Evolutionary conservation across 2,888 invertebrate genomes (phyloP).

Genomic region (Mythimna vitellina): DNA sequence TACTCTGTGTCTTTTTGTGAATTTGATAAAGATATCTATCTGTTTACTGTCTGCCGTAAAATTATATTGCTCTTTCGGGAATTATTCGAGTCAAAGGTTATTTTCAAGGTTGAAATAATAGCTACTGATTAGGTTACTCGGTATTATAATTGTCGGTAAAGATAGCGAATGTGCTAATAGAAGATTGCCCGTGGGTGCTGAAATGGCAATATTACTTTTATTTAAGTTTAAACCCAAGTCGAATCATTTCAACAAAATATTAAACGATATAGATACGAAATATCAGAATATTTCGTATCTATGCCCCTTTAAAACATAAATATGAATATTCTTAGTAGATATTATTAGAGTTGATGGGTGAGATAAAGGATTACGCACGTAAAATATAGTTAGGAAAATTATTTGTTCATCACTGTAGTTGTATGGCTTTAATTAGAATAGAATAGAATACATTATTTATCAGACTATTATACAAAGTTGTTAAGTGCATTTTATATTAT

Average conservation of each 20-base stretch:
- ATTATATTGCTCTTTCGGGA: slow-evolving; percentile 44
- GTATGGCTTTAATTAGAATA: too few relatives aligned
- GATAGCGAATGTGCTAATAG: background rate
- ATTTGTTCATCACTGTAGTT: too few relatives aligned
- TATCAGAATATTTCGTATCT: background rate
- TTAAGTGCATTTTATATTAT: too few relatives aligned
- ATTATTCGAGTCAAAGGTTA: slow-evolving; percentile 32
- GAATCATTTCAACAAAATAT: background rate
- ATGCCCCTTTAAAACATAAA: background rate
- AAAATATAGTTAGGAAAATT: too few relatives aligned
- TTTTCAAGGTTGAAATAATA: slow-evolving; percentile 33
- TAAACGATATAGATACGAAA: too few relatives aligned
- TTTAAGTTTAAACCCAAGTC: background rate
- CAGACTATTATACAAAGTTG: too few relatives aligned
- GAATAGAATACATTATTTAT: too few relatives aligned
- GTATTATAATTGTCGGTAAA: slow-evolving; percentile 32
- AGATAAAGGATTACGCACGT: too few relatives aligned
- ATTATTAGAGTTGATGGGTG: background rate
- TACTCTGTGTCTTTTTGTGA: background rate
- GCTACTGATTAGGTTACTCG: slow-evolving; percentile 22
- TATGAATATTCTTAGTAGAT: background rate
- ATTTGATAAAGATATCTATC: slow-evolving; percentile 46
- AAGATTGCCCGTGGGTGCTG: slow-evolving; percentile 17
- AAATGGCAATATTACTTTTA: background rate
- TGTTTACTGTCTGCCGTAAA: slow-evolving; percentile 37